phyloP scores from a whole-genome alignment of 2,113 vertebrate species.

The Polyodon spathula region DNA sequence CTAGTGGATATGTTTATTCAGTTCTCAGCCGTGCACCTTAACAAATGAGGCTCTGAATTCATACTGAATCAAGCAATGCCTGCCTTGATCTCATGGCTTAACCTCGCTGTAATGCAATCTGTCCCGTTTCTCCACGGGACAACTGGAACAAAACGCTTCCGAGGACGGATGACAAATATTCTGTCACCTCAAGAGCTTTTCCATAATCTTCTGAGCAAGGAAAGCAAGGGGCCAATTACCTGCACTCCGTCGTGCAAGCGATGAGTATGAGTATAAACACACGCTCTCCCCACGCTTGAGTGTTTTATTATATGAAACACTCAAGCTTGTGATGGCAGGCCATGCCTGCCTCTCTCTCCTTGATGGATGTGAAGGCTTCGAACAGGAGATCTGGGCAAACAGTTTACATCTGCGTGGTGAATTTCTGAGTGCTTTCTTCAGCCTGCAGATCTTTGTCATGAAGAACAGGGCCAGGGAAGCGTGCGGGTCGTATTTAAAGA shows the following conservation, averaged over 20 bases:
- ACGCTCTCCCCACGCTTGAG: conserved; percentile 1
- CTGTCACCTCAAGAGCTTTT: conserved; percentile 1
- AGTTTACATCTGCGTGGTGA: not conserved
- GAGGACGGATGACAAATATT: conserved; percentile 6
- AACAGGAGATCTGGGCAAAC: not conserved
- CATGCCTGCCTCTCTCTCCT: not conserved
- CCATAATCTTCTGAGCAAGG: conserved; percentile 14
- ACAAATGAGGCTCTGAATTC: conserved; percentile 25
- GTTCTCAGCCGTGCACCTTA: conserved; percentile 12
- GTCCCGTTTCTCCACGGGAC: not conserved
- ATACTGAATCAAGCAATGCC: not conserved
- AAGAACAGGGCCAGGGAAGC: too few species aligned
- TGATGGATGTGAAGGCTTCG: conserved; percentile 5
- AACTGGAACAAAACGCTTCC: not conserved
- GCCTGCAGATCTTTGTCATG: not conserved
- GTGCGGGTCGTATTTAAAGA: too few species aligned
- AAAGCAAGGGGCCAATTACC: conserved; percentile 19
- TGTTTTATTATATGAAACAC: conserved; percentile 3
- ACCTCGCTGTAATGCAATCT: not conserved
- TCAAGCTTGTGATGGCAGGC: not conserved
- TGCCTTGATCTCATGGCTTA: not conserved
- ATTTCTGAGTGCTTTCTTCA: not conserved
- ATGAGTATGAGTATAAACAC: not conserved
- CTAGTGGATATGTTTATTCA: conserved; percentile 16
- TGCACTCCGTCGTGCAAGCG: conserved; percentile 7